A percentile compares a stretch with the other conserved stretches of the same genome.
Conservation (phyloP, 2,888 invertebrate species). For the Colostygia pectinataria region DNA sequence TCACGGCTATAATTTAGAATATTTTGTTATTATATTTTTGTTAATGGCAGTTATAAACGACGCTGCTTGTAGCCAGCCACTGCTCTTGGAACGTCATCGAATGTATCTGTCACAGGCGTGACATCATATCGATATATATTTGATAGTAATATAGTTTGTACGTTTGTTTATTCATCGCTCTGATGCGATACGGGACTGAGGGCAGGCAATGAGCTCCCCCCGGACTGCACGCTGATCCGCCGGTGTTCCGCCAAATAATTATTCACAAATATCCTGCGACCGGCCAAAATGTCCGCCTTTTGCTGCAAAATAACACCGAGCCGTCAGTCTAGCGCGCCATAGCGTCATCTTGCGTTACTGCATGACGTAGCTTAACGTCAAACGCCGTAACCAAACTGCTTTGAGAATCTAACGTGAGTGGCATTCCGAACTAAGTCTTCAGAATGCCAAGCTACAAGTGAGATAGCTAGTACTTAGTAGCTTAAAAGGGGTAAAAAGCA, state of each 20-base stretch:
- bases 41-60: constrained; percentile 31
- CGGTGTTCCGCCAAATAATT: constrained; percentile 84
- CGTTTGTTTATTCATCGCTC: constrained; percentile 73
- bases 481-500: constrained; percentile 54
- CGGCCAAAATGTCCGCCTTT: constrained; percentile 83
- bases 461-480: constrained; percentile 36
- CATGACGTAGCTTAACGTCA: constrained; percentile 5
- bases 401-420: constrained; percentile 35
- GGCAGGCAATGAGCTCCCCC: constrained; percentile 77
- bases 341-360: constrained; percentile 12
- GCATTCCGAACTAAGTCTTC: constrained; percentile 14
- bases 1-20: constrained; percentile 34
- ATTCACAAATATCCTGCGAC: constrained; percentile 83
- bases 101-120: neutral
- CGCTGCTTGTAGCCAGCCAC: constrained; percentile 17
- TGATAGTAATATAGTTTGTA: constrained; percentile 24
- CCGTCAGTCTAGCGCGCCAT: constrained; percentile 61
- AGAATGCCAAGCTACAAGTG: constrained; percentile 31
- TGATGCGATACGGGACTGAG: constrained; percentile 81
- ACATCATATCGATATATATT: constrained; percentile 2
- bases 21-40: constrained; percentile 20
- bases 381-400: constrained; percentile 62
- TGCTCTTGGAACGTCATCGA: constrained; percentile 3
- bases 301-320: constrained; percentile 80
- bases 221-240: constrained; percentile 83